A percentile compares a stretch with the other conserved stretches of the same genome.
phyloP scores from a whole-genome alignment of 2,113 vertebrate genomes.

The Lasiurus cinereus region DNA sequence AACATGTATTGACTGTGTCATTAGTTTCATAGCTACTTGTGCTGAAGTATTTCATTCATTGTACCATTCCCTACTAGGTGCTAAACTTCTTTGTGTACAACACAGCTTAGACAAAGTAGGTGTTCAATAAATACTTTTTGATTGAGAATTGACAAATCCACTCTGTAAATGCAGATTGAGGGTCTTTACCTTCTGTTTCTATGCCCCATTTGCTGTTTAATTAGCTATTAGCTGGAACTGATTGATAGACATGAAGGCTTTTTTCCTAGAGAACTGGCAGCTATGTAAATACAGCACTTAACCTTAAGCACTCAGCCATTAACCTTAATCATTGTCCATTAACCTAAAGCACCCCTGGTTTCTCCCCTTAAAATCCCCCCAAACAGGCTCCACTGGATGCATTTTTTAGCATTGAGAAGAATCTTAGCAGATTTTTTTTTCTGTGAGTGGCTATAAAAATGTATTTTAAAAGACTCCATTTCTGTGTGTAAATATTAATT shows the following conservation, averaged over 20 bases:
- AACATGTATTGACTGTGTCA: background rate
- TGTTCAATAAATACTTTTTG: constrained; percentile 60
- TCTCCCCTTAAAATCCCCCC: constrained; percentile 70
- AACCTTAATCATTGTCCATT: constrained; percentile 84
- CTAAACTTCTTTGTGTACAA: background rate
- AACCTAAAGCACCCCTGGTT: constrained; percentile 81
- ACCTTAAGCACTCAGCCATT: constrained; percentile 80
- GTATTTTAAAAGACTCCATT: constrained; percentile 52
- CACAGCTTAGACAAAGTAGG: background rate
- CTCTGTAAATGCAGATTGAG: background rate
- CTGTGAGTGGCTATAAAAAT: constrained; percentile 45
- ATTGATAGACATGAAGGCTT: constrained; percentile 75
- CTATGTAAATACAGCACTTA: constrained; percentile 84
- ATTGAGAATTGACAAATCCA: constrained; percentile 9
- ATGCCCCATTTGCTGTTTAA: constrained; percentile 64
- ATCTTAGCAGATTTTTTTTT: constrained; percentile 69
- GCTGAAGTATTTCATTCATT: background rate
- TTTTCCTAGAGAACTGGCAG: constrained; percentile 73
- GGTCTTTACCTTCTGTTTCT: constrained; percentile 33
- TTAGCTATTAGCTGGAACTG: constrained; percentile 78
- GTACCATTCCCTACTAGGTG: background rate
- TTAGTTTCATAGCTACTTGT: background rate
- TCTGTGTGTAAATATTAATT: constrained; percentile 47
- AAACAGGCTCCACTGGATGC: constrained; percentile 54
- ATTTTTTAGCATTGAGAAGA: constrained; percentile 47